Base-by-base conservation (phyloP, 2,888 invertebrate genomes). In the Automeris io region DNA sequence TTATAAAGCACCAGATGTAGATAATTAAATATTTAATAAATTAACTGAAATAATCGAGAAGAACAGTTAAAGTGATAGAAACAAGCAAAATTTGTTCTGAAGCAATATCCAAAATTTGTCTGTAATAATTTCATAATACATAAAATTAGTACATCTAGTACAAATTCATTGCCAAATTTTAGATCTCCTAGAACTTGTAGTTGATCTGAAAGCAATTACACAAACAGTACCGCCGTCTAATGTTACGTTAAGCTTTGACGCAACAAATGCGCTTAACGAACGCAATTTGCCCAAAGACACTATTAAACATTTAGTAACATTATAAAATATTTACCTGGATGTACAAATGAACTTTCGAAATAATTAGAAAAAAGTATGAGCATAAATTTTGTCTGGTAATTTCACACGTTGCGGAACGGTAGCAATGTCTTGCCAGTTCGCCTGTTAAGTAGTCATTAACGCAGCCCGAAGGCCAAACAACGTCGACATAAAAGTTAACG, bases 381-480 rank as follows among this genome's bases (percentile, higher is more conserved):
- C 3, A 8, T 31, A 35, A 42, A 31, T 26, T 26, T 6, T 37
- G 31, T 32, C 24, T 31, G 11, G 31, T 37, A 35, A 36, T 37
- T 32, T 23, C 5, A 33, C 16, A 24, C 11, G 21, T 41, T 40
- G 33, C 33, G 16, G 22, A 32, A 37, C 18, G 23, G 22, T 37
- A 24, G 18, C 18, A 24, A 39, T 23, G 16, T 24, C 21, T 19
- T 22, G 22, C 39, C 37, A 40, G 35, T 26, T 46, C 11, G 43
- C 43, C 37, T 47, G 47, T 47, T 53, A 49, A 47, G 49, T 41
- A 42, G 43, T 39, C 42, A 50, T 49, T 47, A 50, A 42, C 37
- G 16, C 39, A 44, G 42, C 34, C 25, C 22, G 61, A 67, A 71
- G 71, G 71, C 57, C 65, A n/a, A 61, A 54, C 57, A 39, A 44